Evolutionary conservation across 2,113 vertebrate genomes (phyloP), one percentile per base, ranked within the genome.

Genomic region (Seriola rivoliana): DNA sequence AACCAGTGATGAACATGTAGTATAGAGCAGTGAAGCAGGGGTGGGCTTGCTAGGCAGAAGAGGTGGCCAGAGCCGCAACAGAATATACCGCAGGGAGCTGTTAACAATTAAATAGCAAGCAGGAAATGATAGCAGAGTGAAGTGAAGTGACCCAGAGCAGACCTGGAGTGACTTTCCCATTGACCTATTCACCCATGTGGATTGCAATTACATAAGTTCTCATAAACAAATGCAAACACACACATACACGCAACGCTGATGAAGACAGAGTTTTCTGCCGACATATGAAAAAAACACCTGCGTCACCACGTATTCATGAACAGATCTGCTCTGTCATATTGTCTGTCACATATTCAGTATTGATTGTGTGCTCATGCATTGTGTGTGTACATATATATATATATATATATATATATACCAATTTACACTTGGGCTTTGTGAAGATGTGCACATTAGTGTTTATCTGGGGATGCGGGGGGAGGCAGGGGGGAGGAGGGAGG

Each of bases 381-480:
- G 55, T 42, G 40, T 42, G 34, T 36, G 34, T 36, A 36, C 6
- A 36, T 36, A 36, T 36, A 36, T 36, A 42, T 10, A 42, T 9
- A 42, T 9, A 42, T 10, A 42, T 42, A 42, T 42, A 8, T 42
- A 42, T 55, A 54, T 52, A 54, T 66, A 64, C 38, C 34, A 75
- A 78, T 86, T 80, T 71, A 75, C 65, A 82, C 58, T 74, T 73
- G 3, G 71, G 74, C 69, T 82, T 71, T 79, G 52, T 77, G 59
- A 73, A 75, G 81, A 71, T 88, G 72, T 80, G 80, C 67, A 68
- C 52, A 75, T 63, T 48, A 66, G 77, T 88, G 84, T 85, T 84
- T 72, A 40, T 84, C 44, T 82, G 75, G 44, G 74, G 55, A 32
- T 6, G 60, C 10, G 40, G 62, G 9, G 54, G 70, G 42, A 9